Percentiles rank a stretch among this genome's conserved stretches.
phyloP scores from a whole-genome alignment of 2,797 vertebrate genomes.

The Pangasius sanitwongsei region DNA sequence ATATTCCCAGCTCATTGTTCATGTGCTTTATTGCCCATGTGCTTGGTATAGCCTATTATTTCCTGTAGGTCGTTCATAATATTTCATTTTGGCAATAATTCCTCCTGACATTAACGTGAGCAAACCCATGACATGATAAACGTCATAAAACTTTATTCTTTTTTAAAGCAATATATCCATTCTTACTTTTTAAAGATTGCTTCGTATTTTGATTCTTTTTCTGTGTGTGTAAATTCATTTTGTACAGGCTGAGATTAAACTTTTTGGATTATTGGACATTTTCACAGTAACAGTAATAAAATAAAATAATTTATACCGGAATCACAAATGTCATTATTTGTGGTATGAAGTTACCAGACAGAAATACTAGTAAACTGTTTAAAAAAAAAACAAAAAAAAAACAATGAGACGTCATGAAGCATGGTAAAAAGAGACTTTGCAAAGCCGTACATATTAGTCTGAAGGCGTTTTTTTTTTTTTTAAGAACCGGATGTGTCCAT shows the following conservation, averaged over 20 bases:
- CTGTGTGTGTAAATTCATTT: neutral
- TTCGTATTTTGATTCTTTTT: neutral
- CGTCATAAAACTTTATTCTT: neutral
- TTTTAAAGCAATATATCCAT: neutral
- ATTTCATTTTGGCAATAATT: slow-evolving; percentile 1
- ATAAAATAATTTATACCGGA: neutral
- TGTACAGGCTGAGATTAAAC: neutral
- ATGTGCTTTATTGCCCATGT: neutral
- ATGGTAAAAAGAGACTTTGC: neutral
- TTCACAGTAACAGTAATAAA: neutral
- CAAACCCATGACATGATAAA: neutral
- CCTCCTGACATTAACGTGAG: neutral
- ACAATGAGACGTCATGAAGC: neutral
- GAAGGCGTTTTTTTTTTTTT: neutral
- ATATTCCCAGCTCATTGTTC: slow-evolving; percentile 33
- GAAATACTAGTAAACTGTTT: neutral
- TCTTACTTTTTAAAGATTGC: neutral
- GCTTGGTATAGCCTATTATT: slow-evolving; percentile 9
- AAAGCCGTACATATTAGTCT: neutral
- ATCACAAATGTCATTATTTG: neutral
- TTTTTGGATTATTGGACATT: neutral
- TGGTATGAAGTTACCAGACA: neutral
- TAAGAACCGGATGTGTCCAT: neutral
- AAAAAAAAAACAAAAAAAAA: too few species aligned
- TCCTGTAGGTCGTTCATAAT: neutral